Conservation (phyloP, 2,888 invertebrate species). For the Selenia dentaria region DNA sequence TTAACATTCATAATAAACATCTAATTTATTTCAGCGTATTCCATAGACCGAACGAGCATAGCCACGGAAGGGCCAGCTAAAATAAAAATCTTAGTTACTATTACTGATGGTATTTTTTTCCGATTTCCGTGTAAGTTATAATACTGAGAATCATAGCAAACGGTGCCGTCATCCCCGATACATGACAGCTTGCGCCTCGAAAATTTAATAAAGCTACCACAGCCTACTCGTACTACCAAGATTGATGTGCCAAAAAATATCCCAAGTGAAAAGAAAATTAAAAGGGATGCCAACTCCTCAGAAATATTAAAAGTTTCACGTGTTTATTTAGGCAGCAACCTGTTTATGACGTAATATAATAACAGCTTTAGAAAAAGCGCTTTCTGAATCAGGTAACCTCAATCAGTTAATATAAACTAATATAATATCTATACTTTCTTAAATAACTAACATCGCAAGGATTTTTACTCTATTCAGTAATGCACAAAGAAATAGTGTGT, state of each 20-base stretch:
- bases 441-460: no score
- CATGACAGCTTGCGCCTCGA: conserved; percentile 53
- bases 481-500: no score
- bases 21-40: no score
- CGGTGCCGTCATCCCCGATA: conserved; percentile 47
- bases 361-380: conserved; percentile 25
- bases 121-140: neutral
- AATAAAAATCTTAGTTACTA: no score
- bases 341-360: conserved; percentile 38
- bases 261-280: conserved; percentile 57
- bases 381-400: conserved; percentile 37
- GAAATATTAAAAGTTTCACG: conserved; percentile 54
- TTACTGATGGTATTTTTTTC: no score
- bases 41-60: no score
- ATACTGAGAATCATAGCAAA: conserved; percentile 5
- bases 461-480: no score
- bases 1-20: no score
- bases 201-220: conserved; percentile 74
- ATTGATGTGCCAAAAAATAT: conserved; percentile 69
- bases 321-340: conserved; percentile 41
- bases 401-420: no score
- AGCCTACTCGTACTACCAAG: conserved; percentile 58
- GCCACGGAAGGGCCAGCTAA: no score
- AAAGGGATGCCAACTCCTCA: conserved; percentile 53
- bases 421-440: no score